These are phyloP conservation scores for Caenorhabditis sulstoni DNA, from an alignment of 2,888 invertebrate species.

Conservation along the genomic window DNA sequence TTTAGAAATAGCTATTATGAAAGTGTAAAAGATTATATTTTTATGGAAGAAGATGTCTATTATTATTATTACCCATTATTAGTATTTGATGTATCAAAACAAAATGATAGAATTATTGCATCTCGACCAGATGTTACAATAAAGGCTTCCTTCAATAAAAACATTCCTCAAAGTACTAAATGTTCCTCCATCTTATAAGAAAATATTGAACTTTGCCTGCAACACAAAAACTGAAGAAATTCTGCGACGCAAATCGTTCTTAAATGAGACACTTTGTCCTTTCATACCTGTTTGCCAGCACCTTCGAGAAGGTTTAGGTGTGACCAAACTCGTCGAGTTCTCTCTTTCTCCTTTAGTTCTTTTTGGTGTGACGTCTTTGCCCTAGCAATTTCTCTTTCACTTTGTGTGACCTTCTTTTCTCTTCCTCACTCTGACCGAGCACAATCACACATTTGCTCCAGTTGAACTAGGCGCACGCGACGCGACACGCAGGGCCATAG, in stretches of 20 bases:
- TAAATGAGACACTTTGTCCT: no score
- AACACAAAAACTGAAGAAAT: no score
- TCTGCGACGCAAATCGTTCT: no score
- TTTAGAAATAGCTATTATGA: conserved; percentile 66
- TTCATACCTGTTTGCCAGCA: no score
- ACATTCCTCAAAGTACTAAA: conserved; percentile 61
- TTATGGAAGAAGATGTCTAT: no score
- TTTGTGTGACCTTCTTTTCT: conserved; percentile 27
- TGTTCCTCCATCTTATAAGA: no score
- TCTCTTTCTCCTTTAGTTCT: no score
- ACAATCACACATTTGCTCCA: conserved; percentile 28
- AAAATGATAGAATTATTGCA: conserved; percentile 8
- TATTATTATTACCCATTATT: no score
- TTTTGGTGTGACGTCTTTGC: no score
- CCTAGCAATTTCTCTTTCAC: conserved; percentile 24
- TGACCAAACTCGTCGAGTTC: no score
- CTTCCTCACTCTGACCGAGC: conserved; percentile 31
- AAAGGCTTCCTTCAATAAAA: conserved; percentile 60
- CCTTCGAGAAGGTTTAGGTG: no score
- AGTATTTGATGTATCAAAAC: conserved; percentile 4
- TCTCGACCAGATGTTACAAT: conserved; percentile 67
- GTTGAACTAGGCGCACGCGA: conserved; percentile 34
- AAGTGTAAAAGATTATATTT: conserved; percentile 61
- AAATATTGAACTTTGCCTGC: not conserved
- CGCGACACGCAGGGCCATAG: conserved; percentile 30